Evolutionary conservation across 2,797 vertebrate genomes (phyloP), one percentile per base, ranked within the genome.

Genomic region (Tokudaia tokunoshimensis): DNA sequence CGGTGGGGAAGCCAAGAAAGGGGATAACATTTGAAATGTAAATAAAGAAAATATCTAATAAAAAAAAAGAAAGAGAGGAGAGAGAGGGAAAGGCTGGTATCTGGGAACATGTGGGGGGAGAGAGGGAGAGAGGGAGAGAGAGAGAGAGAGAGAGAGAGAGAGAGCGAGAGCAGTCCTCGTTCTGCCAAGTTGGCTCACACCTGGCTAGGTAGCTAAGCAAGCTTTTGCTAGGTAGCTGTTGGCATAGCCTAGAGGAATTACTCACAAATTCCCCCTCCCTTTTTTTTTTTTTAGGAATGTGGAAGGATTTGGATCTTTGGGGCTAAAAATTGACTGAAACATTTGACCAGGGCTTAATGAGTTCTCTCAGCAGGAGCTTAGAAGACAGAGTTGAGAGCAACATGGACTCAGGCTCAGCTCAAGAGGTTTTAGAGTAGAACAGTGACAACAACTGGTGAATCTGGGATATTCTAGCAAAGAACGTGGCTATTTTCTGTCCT

Each of bases 81-180:
- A 19, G 55, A 57, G 63, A 1, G 24, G 1, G 12, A 31, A 26
- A 1, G 29, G 29, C 41, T 41, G 3, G 41, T 41, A 41, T 41
- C 41, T 41, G 41, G 41, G 41, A 41, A 41, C 41, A 41, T 41
- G 41, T 41, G 41, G 41, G 41, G 41, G 41, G 63, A 0, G 24
- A 1, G 12, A 31, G 63, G 1, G 29, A 31, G 63, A 29, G 61
- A 3, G 31, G 20, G 17, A 15, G 24, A 9, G 13, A 1, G 1
- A 78, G 26, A 31, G 29, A 14, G 63, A 0, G 63, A 31, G 63
- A 65, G 63, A 0, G 12, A 0, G 29, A 26, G 2, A 9, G 59
- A 61, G 29, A 14, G 63, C 14, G 29, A 1, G 13, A 34, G 31
- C 12, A 65, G 13, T 65, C 63, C 63, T 65, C 31, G 12, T 14